Evolutionary conservation across 2,888 invertebrate genomes (phyloP), one percentile per base, ranked within the genome.

Genomic region (Leptinotarsa peninsularis): DNA sequence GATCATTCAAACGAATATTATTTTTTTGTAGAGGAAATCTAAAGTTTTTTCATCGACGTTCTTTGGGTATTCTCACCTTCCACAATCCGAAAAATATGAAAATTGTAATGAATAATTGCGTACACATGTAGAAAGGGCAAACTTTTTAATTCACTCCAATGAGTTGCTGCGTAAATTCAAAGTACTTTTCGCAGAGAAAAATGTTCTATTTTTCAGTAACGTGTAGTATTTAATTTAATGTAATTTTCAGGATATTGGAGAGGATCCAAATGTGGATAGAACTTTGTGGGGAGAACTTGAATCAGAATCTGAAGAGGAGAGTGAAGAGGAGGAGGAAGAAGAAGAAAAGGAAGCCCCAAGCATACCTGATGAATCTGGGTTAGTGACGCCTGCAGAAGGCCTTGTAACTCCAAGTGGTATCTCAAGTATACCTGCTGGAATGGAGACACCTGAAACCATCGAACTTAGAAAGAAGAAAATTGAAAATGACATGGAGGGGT

Each of bases 401-500:
- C 90, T 98, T 67, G 95, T 96, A 21, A 98, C 98, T n/a, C 98
- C 98, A 0, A 96, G 97, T 80, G 98, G 98, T 54, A 92, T 97
- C 81, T 94, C 95, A 56, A 93, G 93, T 78, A 95, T 98, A 73
- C 97, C 98, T 17, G 95, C 97, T 67, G 98, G 98, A 76, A 93
- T 99, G 90, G 99, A 99, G 90, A 99, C 99, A 0, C 99, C 99
- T 0, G 99, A 99, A 87, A 96, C 97, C 81, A 99, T 99, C 85
- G 99, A 99, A 88, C 91, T 99, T 80, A 91, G 99, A 81, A 99
- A 99, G 90, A 95, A 96, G 89, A 97, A 98, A 87, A 96, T 97
- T 78, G 98, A 98, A 88, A 94, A 93, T 76, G 98, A 98, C 88
- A 95, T 96, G 93, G 99, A 99, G 88, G 96, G 97, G 96, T 93